Conservation (phyloP, 2,113 vertebrate genomes). For the Plecturocebus donacophilus region DNA sequence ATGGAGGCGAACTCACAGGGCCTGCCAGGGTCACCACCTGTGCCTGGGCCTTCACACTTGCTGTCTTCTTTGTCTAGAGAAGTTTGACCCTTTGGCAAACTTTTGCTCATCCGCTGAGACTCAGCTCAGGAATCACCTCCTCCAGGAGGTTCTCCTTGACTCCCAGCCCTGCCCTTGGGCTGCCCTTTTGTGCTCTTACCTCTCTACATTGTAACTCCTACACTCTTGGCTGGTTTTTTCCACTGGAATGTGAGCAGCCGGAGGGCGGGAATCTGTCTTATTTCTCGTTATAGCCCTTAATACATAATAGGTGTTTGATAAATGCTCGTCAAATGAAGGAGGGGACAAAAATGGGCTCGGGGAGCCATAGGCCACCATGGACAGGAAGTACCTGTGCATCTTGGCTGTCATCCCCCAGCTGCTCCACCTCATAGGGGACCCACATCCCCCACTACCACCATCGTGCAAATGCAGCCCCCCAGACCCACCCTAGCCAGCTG, state of each 20-base stretch:
- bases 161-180: background rate
- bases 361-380: background rate
- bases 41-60: background rate
- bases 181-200: background rate
- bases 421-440: background rate
- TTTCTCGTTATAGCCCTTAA: too few relatives aligned
- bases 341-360: background rate
- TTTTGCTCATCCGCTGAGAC: background rate
- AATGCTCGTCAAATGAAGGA: background rate
- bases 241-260: background rate
- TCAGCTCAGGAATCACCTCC: background rate
- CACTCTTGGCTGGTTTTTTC: background rate
- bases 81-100: background rate
- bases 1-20: background rate
- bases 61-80: background rate
- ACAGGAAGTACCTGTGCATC: background rate
- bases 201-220: background rate
- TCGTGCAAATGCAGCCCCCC: background rate
- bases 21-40: accelerated
- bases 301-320: background rate
- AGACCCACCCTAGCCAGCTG: background rate
- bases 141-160: background rate
- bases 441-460: too few relatives aligned
- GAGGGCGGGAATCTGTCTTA: too few relatives aligned
- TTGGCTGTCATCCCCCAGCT: background rate